phyloP scores from a whole-genome alignment of 2,888 invertebrate genomes.

The Heteromurus nitidus region DNA sequence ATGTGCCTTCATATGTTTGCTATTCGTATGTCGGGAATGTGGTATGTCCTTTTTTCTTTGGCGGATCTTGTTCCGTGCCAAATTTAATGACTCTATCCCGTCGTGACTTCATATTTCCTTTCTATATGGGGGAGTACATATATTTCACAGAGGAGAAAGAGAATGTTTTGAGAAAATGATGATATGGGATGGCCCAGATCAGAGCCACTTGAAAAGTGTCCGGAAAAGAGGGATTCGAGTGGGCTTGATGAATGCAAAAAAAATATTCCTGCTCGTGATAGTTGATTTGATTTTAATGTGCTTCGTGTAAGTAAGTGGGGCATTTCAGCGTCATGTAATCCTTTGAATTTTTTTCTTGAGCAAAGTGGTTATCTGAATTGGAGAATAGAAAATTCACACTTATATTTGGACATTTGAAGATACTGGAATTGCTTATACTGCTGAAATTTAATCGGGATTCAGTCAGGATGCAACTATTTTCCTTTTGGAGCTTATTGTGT shows the following conservation, averaged over 20 bases:
- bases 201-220: conserved; percentile 24
- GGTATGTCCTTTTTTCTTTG: conserved; percentile 9
- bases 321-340: background rate
- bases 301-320: background rate
- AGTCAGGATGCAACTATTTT: too few species aligned
- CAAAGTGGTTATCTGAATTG: too few species aligned
- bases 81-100: conserved; percentile 14
- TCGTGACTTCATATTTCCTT: background rate
- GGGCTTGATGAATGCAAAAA: conserved; percentile 35
- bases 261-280: conserved; percentile 6
- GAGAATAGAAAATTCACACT: too few species aligned
- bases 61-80: background rate
- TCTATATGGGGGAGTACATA: conserved; percentile 12
- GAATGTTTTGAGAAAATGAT: conserved; percentile 1
- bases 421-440: too few species aligned
- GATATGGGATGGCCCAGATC: conserved; percentile 54
- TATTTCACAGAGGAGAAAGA: conserved; percentile 20
- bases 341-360: conserved; percentile 1
- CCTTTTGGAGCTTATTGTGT: too few species aligned
- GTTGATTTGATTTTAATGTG: conserved; percentile 15
- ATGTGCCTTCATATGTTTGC: background rate
- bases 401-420: too few species aligned
- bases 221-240: background rate
- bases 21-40: background rate
- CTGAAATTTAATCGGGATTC: too few species aligned